Evolutionary conservation across 2,113 vertebrate species (phyloP), one percentile per base, ranked within the genome.

Genomic region (Myocastor coypus): DNA sequence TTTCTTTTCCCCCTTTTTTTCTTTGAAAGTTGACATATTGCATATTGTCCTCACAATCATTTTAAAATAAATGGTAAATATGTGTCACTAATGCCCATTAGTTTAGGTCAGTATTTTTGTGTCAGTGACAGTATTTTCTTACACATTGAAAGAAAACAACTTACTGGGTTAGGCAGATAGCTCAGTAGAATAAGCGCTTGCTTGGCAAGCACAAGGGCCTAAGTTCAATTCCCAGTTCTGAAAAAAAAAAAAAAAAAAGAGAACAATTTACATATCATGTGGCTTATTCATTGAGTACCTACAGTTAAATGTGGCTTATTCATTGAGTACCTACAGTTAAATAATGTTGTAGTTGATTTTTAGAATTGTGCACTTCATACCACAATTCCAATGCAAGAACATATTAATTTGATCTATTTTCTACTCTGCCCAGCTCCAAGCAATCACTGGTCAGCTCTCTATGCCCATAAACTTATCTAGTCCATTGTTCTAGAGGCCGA

Each of bases 91-190:
- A 3, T 37, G 16, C 22, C 14, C 20, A 87, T 59, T 37, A 52
- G 5, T 71, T 81, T 69, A 37, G 28, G 55, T 66, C 83, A 24
- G 13, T 17, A 64, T 40, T 81, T 55, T 50, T 91, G 46, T 87
- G 26, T 68, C 42, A 40, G 19, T 28, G 14, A n/a, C 30, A 37
- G 0, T 73, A 30, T 30, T 71, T 59, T 68, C 75, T 50, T 40
- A 66, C 12, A 83, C 24, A 24, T 91, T 87, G 40, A 75, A 91
- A 75, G 46, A 75, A n/a, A 86, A 69, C n/a, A 92, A 83, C 78
- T 83, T 85, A 55, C 16, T 46, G 8, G 46, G 46, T 8, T 46
- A 8, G 46, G 46, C 46, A 46, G 46, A 46, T 46, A 8, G 8
- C 46, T 46, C 46, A 46, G 46, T 46, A 46, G n/a, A n/a, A n/a